Conservation (phyloP, 2,888 invertebrate genomes). For the Megaustenia siamemsis region DNA sequence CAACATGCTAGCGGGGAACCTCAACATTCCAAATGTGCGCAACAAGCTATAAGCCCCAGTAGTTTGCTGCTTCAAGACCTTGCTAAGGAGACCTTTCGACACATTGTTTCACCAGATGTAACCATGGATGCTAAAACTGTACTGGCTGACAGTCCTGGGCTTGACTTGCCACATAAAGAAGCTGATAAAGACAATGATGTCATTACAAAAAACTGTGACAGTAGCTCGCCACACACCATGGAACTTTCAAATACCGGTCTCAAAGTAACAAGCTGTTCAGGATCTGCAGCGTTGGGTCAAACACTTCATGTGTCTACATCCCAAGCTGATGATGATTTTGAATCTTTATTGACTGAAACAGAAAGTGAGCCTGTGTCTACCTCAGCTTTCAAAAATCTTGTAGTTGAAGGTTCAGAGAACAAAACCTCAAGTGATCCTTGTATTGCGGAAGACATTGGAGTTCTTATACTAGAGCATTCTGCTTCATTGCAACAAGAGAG, state of each 20-base stretch:
- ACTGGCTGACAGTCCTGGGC: background rate
- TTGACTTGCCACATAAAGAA: background rate
- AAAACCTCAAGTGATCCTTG: background rate
- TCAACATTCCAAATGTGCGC: constrained; percentile 28
- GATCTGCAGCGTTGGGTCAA: background rate
- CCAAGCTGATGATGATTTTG: background rate
- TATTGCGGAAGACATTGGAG: background rate
- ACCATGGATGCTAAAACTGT: background rate
- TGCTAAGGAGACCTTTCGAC: constrained; percentile 56
- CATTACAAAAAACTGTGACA: background rate
- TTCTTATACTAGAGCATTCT: background rate
- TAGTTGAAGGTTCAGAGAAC: background rate
- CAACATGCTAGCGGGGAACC: background rate
- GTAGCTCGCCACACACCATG: background rate
- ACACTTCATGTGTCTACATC: background rate
- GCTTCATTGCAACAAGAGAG: background rate
- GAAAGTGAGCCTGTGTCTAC: background rate
- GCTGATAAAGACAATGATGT: background rate
- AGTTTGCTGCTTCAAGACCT: constrained; percentile 56
- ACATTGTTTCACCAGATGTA: constrained; percentile 48
- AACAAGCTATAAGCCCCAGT: constrained; percentile 53
- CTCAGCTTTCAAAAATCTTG: background rate
- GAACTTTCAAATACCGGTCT: background rate
- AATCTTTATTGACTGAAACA: background rate
- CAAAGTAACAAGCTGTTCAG: background rate